Evolutionary conservation across 2,797 vertebrate species (phyloP).

Genomic region (Kryptopterus vitreolus): DNA sequence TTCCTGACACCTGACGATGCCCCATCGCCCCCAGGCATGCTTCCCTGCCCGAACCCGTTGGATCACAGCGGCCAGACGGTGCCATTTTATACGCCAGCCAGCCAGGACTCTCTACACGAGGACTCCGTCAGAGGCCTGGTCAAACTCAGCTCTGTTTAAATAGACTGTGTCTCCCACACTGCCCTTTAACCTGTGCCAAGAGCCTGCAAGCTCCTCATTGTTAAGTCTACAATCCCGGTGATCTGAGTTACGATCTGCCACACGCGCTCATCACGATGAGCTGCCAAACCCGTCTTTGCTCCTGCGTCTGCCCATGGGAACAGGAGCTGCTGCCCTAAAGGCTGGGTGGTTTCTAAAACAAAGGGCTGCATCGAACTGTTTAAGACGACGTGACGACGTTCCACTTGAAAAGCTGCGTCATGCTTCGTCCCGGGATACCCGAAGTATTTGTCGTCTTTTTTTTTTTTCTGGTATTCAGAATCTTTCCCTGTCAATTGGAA

Average conservation of each 20-base stretch:
- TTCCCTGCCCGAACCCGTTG: constrained; percentile 83
- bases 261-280: neutral
- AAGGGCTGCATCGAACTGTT: constrained; percentile 25
- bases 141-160: constrained; percentile 97
- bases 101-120: constrained; percentile 95
- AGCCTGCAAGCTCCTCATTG: constrained; percentile 5
- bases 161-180: neutral
- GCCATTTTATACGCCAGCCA: constrained; percentile 87
- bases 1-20: constrained; percentile 92
- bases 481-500: neutral
- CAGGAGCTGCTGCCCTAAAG: constrained; percentile 16
- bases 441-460: neutral
- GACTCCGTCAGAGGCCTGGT: constrained; percentile 95
- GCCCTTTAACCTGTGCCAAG: constrained; percentile 34
- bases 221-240: neutral
- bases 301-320: neutral
- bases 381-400: neutral
- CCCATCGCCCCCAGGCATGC: constrained; percentile 88
- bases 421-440: neutral
- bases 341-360: constrained; percentile 10
- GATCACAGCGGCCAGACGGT: constrained; percentile 85
- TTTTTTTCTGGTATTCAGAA: neutral
- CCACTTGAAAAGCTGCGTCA: constrained; percentile 28
- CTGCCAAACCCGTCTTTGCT: constrained; percentile 14
- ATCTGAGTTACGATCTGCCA: neutral